Conservation (phyloP, 2,797 vertebrate species). For the Microchirus variegatus region DNA sequence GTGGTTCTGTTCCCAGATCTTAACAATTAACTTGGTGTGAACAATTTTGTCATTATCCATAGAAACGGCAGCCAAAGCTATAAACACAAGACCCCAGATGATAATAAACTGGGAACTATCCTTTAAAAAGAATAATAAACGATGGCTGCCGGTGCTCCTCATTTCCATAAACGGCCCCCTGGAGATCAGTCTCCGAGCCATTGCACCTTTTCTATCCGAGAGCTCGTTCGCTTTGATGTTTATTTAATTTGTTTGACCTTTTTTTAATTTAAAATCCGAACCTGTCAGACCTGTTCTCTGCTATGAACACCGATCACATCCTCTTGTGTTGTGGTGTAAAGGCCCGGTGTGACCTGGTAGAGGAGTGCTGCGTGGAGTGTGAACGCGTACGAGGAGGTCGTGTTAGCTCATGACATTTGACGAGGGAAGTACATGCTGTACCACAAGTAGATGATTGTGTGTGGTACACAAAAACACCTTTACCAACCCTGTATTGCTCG, state of each 20-base stretch:
- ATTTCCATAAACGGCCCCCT: conserved; percentile 17
- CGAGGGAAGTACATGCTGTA: conserved; percentile 57
- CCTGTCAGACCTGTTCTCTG: conserved; percentile 39
- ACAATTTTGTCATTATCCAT: conserved; percentile 22
- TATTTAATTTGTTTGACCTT: conserved; percentile 70
- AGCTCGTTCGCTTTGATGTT: conserved; percentile 54
- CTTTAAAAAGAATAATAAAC: conserved; percentile 30
- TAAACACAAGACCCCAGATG: conserved; percentile 7
- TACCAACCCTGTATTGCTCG: too few relatives aligned
- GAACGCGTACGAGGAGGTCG: background rate
- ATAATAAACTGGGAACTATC: conserved; percentile 34
- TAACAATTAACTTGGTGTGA: conserved; percentile 23
- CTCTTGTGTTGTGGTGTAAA: too few relatives aligned
- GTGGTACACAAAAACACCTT: too few relatives aligned
- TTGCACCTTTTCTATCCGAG: conserved; percentile 24
- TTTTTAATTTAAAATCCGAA: conserved; percentile 27
- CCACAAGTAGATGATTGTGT: conserved; percentile 51
- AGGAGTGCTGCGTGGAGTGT: too few relatives aligned
- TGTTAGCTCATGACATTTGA: conserved; percentile 55
- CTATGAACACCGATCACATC: conserved; percentile 7
- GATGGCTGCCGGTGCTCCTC: too few relatives aligned
- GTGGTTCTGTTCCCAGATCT: background rate
- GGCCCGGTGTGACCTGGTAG: too few relatives aligned
- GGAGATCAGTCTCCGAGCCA: conserved; percentile 25
- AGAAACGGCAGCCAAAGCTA: conserved; percentile 11